phyloP scores from a whole-genome alignment of 1,140 invertebrate genomes.

The Leptopilina boulardi region DNA sequence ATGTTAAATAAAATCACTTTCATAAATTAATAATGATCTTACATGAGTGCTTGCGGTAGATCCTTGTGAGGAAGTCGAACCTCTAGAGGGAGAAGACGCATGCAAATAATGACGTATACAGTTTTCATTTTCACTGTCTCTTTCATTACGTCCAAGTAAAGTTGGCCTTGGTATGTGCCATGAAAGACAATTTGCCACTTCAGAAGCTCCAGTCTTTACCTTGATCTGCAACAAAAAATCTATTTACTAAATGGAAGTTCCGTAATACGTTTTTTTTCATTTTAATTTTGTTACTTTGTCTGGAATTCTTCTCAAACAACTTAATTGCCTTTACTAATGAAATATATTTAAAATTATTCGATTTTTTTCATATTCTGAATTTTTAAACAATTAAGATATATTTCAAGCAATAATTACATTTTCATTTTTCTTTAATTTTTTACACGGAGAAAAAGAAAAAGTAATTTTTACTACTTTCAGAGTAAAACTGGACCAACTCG shows the following conservation, averaged over 20 bases:
- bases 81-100: conserved; percentile 75
- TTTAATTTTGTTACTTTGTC: conserved; percentile 50
- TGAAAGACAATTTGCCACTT: conserved; percentile 67
- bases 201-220: conserved; percentile 63
- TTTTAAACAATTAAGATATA: too few relatives aligned
- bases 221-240: conserved; percentile 76
- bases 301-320: conserved; percentile 54
- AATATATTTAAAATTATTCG: too few relatives aligned
- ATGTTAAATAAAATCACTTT: background rate
- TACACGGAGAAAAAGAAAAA: too few relatives aligned
- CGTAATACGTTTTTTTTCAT: too few relatives aligned
- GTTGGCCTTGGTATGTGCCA: conserved; percentile 89
- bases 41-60: conserved; percentile 87
- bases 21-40: conserved; percentile 62
- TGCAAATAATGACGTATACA: conserved; percentile 66
- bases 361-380: too few relatives aligned
- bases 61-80: conserved; percentile 85
- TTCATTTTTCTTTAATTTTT: too few relatives aligned
- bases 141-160: conserved; percentile 75
- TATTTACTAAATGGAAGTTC: conserved; percentile 58
- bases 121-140: conserved; percentile 70
- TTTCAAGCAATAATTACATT: too few relatives aligned
- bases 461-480: too few relatives aligned
- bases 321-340: background rate
- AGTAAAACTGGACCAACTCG: too few relatives aligned